A percentile compares a stretch with the other conserved stretches of the same genome.
phyloP scores from a whole-genome alignment of 1,140 invertebrate genomes.

The Aphaenogaster floridana region DNA sequence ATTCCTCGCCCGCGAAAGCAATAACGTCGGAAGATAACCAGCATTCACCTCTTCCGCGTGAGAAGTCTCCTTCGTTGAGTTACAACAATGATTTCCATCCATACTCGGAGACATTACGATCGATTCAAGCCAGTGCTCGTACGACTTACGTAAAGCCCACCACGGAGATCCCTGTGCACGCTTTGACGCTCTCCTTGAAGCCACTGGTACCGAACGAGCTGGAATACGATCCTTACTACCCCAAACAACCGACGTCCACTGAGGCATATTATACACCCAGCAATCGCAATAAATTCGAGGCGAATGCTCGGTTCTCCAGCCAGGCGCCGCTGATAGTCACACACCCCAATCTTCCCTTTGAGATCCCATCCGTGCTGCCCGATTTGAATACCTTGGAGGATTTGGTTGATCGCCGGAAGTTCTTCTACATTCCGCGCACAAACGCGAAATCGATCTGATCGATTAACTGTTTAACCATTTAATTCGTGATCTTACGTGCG shows the following conservation, averaged over 20 bases:
- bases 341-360: constrained; percentile 56
- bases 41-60: not conserved
- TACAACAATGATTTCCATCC: constrained; percentile 72
- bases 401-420: constrained; percentile 80
- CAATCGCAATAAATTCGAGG: not conserved
- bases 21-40: not conserved
- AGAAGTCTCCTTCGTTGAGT: not conserved
- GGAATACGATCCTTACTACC: constrained; percentile 82
- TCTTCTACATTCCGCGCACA: constrained; percentile 79
- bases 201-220: constrained; percentile 72
- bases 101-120: constrained; percentile 77
- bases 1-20: not conserved
- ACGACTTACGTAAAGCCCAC: constrained; percentile 27
- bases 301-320: not conserved
- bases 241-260: constrained; percentile 74
- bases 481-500: not conserved
- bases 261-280: constrained; percentile 78
- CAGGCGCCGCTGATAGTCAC: not conserved
- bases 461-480: not conserved
- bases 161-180: constrained; percentile 77
- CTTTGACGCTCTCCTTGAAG: constrained; percentile 73
- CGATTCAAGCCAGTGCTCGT: constrained; percentile 73
- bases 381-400: constrained; percentile 82
- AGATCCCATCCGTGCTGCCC: constrained; percentile 77
- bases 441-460: constrained; percentile 16